Conservation (phyloP, 2,797 vertebrate species). For the Molossus molossus region DNA sequence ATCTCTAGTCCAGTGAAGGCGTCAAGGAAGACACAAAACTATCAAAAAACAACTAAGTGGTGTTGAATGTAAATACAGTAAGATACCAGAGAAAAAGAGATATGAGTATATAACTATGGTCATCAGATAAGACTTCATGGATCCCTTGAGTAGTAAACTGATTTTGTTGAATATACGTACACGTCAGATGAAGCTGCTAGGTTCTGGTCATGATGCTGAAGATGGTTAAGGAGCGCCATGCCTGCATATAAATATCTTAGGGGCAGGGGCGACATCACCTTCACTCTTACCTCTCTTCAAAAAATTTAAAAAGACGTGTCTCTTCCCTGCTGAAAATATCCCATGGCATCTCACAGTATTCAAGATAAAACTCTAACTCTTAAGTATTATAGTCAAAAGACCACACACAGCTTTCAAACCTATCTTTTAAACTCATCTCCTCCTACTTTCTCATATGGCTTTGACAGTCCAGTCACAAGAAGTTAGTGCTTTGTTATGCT, state of each 20-base stretch:
- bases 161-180: not conserved
- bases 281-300: not conserved
- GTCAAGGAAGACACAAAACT: not conserved
- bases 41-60: not conserved
- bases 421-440: not conserved
- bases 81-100: not conserved
- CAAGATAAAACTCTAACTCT: slow-evolving; percentile 15
- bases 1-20: not conserved
- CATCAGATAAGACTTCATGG: not conserved
- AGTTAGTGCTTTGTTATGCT: not conserved
- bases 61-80: not conserved
- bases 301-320: not conserved
- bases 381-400: not conserved
- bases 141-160: not conserved
- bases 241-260: not conserved
- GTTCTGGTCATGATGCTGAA: not conserved
- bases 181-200: not conserved
- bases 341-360: not conserved
- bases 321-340: not conserved
- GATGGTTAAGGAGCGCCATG: not conserved
- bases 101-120: not conserved
- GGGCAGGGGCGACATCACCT: not conserved
- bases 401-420: not conserved
- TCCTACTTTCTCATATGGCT: not conserved
- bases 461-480: not conserved